Conservation (phyloP, 2,888 invertebrate genomes). For the Drosophila acutilabella region DNA sequence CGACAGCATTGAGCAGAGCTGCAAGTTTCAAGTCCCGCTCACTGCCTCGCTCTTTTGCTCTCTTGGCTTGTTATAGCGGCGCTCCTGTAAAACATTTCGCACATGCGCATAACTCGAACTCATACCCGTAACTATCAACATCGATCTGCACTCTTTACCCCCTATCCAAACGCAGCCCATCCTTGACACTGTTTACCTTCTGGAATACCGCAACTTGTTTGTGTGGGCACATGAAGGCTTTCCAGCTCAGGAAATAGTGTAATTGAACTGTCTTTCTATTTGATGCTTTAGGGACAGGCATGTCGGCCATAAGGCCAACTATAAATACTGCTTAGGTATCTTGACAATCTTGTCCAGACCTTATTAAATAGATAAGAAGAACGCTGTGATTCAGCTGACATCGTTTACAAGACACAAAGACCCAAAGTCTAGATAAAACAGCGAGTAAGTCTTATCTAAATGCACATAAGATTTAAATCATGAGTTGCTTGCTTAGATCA, state of each 20-base stretch:
- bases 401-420: neutral
- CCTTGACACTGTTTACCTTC: slow-evolving; percentile 40
- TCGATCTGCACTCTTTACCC: neutral
- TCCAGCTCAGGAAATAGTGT: neutral
- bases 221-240: slow-evolving; percentile 5
- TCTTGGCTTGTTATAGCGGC: slow-evolving; percentile 33
- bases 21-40: slow-evolving; percentile 15
- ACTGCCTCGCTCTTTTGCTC: neutral
- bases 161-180: neutral
- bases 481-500: slow-evolving; percentile 26
- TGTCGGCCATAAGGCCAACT: neutral
- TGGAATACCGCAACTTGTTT: slow-evolving; percentile 42
- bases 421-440: neutral
- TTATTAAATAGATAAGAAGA: slow-evolving; percentile 18
- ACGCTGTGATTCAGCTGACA: slow-evolving; percentile 9
- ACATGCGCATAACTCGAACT: slow-evolving; percentile 32
- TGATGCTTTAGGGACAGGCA: neutral
- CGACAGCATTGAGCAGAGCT: slow-evolving; percentile 40
- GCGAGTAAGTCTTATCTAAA: slow-evolving; percentile 20
- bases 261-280: slow-evolving; percentile 9
- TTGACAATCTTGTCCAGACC: slow-evolving; percentile 18
- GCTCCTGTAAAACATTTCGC: slow-evolving; percentile 61
- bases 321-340: slow-evolving; percentile 9
- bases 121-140: neutral
- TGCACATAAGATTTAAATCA: slow-evolving; percentile 6